Conservation (phyloP, 2,797 vertebrate genomes). For the Merluccius polli region DNA sequence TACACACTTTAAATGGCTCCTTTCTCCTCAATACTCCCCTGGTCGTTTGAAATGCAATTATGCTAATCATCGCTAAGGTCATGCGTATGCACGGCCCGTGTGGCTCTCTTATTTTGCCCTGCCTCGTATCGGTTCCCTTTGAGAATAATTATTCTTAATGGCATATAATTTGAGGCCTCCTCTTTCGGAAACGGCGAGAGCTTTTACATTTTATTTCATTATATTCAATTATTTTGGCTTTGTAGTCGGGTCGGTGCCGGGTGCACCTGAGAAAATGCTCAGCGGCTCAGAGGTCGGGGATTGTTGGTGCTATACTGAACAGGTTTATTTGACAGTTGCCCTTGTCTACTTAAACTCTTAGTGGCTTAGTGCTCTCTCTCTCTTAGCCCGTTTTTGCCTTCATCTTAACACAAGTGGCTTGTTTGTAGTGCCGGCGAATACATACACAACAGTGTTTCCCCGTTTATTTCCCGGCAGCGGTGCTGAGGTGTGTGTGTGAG, state of each 20-base stretch:
- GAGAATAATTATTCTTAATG: constrained; percentile 70
- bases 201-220: constrained; percentile 15
- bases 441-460: too few species aligned
- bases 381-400: neutral
- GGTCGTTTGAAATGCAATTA: constrained; percentile 76
- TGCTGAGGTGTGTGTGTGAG: too few species aligned
- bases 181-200: constrained; percentile 41
- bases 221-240: constrained; percentile 19
- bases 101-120: constrained; percentile 28
- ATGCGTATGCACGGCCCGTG: constrained; percentile 44
- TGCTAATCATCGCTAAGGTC: constrained; percentile 63
- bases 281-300: constrained; percentile 33
- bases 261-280: constrained; percentile 42
- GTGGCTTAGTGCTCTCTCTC: neutral
- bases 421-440: neutral
- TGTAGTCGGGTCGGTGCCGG: constrained; percentile 22
- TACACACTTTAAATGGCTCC: constrained; percentile 52
- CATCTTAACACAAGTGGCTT: constrained; percentile 10
- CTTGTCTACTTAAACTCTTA: neutral
- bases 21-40: constrained; percentile 51
- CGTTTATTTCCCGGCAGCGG: too few species aligned
- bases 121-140: constrained; percentile 47
- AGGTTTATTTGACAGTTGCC: neutral
- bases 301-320: constrained; percentile 14
- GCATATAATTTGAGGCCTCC: constrained; percentile 53